phyloP scores from a whole-genome alignment of 2,113 vertebrate genomes.

The Alces alces region DNA sequence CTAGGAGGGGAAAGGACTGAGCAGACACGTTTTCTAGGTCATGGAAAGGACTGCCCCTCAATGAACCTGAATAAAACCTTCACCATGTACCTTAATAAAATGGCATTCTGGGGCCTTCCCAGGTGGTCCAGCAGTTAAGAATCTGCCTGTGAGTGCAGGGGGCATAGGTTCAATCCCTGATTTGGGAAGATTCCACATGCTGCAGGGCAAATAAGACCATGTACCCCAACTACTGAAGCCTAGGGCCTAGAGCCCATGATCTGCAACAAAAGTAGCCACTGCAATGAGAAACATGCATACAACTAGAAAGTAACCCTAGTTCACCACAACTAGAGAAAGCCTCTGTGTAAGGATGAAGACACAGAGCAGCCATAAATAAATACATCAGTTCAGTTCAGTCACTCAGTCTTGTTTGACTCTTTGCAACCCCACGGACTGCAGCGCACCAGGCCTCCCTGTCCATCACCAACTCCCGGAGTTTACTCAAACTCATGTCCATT shows the following conservation, averaged over 20 bases:
- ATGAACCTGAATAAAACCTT: neutral
- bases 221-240: neutral
- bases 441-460: neutral
- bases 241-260: neutral
- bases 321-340: neutral
- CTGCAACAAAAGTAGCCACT: neutral
- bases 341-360: neutral
- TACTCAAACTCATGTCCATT: neutral
- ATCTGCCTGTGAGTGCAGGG: neutral
- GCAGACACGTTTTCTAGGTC: neutral
- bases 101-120: neutral
- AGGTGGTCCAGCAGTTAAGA: neutral
- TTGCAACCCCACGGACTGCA: neutral
- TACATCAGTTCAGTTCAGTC: neutral
- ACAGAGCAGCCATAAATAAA: neutral
- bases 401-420: neutral
- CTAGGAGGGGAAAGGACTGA: neutral
- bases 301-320: neutral
- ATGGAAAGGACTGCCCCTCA: neutral
- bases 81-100: conserved; percentile 5
- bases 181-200: neutral
- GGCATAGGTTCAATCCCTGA: neutral
- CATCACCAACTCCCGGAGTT: neutral
- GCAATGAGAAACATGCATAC: neutral
- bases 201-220: neutral